phyloP scores from a whole-genome alignment of 1,140 invertebrate species.

The Aradophagus sp. region DNA sequence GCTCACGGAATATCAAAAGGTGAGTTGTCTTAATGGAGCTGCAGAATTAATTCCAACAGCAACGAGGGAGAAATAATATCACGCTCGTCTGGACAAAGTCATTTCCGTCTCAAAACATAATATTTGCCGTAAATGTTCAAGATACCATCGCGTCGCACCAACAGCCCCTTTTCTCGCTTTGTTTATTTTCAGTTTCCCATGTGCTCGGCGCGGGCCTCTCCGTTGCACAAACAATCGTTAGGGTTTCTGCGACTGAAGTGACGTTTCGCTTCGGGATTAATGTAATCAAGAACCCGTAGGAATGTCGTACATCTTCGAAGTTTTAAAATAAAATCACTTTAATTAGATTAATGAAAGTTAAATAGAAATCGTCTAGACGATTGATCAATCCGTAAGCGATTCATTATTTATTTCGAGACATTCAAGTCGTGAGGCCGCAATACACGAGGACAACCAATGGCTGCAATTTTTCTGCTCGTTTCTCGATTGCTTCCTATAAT shows the following conservation, averaged over 20 bases:
- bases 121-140: constrained; percentile 24
- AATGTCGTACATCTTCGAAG: constrained; percentile 2
- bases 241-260: constrained; percentile 27
- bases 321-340: constrained; percentile 29
- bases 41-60: background rate
- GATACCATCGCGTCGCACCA: constrained; percentile 1
- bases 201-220: constrained; percentile 12
- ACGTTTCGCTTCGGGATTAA: constrained; percentile 7
- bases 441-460: too few relatives aligned
- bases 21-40: constrained; percentile 61
- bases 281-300: background rate
- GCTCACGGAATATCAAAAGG: constrained; percentile 95
- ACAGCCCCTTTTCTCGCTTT: constrained; percentile 8
- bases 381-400: constrained; percentile 9
- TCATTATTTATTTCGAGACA: constrained; percentile 7
- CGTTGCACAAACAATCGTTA: constrained; percentile 23
- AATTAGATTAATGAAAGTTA: constrained; percentile 16
- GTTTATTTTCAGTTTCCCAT: constrained; percentile 50
- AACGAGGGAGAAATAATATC: background rate
- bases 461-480: too few relatives aligned
- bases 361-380: background rate
- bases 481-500: constrained; percentile 9
- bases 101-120: constrained; percentile 26
- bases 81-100: constrained; percentile 12
- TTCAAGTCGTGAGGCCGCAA: background rate